These are phyloP conservation scores for Crocuta crocuta DNA, from an alignment of 2,113 vertebrate species.

Conservation along the genomic window DNA sequence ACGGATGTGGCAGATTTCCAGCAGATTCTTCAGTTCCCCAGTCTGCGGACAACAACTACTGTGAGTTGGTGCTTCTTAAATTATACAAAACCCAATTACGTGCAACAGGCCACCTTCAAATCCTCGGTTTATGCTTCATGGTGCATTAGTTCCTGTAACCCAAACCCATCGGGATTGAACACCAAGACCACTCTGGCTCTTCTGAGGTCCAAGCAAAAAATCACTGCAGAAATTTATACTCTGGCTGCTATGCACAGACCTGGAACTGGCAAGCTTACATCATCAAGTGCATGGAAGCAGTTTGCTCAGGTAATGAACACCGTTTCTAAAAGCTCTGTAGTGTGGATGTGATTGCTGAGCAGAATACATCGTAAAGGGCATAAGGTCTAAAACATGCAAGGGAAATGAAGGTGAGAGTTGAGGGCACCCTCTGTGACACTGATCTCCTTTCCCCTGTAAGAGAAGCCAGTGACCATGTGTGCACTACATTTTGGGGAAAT, in stretches of 20 bases:
- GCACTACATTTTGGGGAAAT: neutral
- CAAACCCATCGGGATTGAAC: conserved; percentile 96
- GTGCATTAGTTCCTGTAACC: conserved; percentile 97
- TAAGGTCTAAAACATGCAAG: neutral
- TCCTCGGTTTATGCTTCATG: conserved; percentile 97
- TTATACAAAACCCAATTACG: conserved; percentile 95
- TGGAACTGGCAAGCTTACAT: conserved; percentile 96
- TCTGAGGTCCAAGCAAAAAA: conserved; percentile 96
- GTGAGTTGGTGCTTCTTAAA: conserved; percentile 99
- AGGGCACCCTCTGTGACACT: neutral
- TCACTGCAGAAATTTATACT: conserved; percentile 91
- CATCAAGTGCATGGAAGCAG: conserved; percentile 97
- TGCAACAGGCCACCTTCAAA: conserved; percentile 88
- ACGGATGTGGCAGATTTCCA: conserved; percentile 92
- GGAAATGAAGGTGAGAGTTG: neutral
- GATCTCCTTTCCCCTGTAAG: neutral
- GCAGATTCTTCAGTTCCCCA: conserved; percentile 95
- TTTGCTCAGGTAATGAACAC: conserved; percentile 93
- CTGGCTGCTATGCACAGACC: conserved; percentile 93
- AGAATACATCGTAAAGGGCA: neutral
- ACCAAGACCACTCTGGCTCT: conserved; percentile 96
- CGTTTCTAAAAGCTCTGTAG: neutral
- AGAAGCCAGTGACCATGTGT: neutral
- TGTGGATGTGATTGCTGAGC: neutral
- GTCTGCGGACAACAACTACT: conserved; percentile 94